A percentile compares a stretch with the other conserved stretches of the same genome.
These are phyloP conservation scores for Varanus salvator DNA, from an alignment of 2,113 vertebrate genomes.

Conservation along the genomic window DNA sequence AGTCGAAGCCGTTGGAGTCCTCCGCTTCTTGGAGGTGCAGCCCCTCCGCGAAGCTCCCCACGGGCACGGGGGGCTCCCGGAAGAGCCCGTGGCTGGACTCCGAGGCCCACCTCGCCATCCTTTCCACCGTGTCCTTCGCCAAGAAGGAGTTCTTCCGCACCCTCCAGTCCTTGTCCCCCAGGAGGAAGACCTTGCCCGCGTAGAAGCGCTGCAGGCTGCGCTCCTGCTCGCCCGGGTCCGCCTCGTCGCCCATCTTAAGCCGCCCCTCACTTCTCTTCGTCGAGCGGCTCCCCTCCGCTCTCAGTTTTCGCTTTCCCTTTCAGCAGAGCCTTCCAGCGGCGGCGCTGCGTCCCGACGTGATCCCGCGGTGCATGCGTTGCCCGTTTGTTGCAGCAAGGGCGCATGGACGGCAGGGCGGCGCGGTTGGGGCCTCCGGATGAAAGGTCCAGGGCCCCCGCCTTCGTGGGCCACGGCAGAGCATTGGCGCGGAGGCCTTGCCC, in stretches of 20 bases:
- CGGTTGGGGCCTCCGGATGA: too few species aligned
- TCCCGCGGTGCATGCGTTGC: too few species aligned
- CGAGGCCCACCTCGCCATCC: neutral
- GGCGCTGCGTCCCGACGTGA: too few species aligned
- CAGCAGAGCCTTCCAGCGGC: neutral
- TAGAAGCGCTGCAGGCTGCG: neutral
- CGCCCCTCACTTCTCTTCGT: neutral
- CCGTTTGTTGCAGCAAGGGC: too few species aligned
- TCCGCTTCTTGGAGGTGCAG: neutral
- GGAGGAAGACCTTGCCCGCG: neutral
- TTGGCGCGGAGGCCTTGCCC: too few species aligned
- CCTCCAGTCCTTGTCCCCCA: neutral
- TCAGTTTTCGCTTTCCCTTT: slow-evolving; percentile 6
- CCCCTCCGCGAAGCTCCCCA: slow-evolving; percentile 12
- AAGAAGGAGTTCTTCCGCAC: neutral
- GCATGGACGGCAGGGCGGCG: too few species aligned
- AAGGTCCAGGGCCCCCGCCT: too few species aligned
- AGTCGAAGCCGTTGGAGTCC: neutral
- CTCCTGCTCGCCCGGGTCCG: neutral
- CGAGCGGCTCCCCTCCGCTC: too few species aligned
- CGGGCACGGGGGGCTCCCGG: neutral
- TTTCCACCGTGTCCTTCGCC: neutral
- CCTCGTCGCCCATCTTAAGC: neutral
- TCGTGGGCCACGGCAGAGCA: too few species aligned
- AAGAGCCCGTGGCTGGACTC: neutral